Base-by-base conservation (phyloP, 2,888 invertebrate genomes). In the Lutraria lutraria region DNA sequence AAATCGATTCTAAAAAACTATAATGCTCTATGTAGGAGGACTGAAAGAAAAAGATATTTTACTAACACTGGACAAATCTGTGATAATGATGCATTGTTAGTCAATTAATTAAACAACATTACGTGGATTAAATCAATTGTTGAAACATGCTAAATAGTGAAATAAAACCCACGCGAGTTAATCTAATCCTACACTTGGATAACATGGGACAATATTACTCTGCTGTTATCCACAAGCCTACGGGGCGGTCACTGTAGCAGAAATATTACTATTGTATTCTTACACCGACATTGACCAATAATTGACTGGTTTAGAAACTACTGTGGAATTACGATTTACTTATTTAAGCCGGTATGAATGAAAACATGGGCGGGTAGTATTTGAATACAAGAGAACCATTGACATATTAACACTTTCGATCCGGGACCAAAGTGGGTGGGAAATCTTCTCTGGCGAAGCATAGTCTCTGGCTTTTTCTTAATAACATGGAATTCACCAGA, bases 321-420 rank as follows among this genome's bases (percentile, higher is more conserved):
- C 80, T 80, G 80, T 79, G 60, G 85, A 79, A 80, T 85, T 85
- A 79, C 52, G 21, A 72, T 34, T 19, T 76, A 25, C 76, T 34
- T 25, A 81, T 53, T 81, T 53, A 80, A 80, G 52, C 72, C 34
- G 34, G 52, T 52, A 84, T 84, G 84, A 84, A 84, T 84, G 84
- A 85, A 43, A 85, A 84, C 54, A 84, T 84, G 85, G 85, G 85
- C 25, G 85, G 80, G 85, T 80, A 53, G 80, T 85, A 31, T 76
- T n/a, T 79, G 54, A 56, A 56, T 85, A 80, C 56, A 53, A 60
- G 43, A 79, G 79, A 34, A 31, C 54, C 79, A 80, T 52, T 29
- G n/a, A 76, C 31, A 76, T 53, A 76, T 21, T 72, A 72, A 84
- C 84, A 76, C 84, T 84, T 76, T 84, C 76, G 76, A 53, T 34